phyloP scores from a whole-genome alignment of 2,797 vertebrate genomes.

The Threskiornis aethiopicus region DNA sequence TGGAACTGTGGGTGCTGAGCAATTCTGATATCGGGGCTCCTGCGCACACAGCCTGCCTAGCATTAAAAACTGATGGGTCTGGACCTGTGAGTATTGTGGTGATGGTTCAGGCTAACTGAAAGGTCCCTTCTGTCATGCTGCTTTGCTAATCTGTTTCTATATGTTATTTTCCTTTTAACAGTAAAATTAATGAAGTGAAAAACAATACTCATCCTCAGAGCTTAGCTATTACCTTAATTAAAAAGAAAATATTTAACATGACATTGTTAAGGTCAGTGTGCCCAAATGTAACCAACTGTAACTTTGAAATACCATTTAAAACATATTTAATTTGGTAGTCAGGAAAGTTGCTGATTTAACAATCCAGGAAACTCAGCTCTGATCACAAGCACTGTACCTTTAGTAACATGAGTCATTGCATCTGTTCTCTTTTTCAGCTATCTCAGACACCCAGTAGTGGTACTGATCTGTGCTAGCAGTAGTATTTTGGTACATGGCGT shows the following conservation, averaged over 20 bases:
- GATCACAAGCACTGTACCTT: not conserved
- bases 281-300: conserved; percentile 13
- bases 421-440: conserved; percentile 11
- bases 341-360: conserved; percentile 21
- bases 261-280: not conserved
- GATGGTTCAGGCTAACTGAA: not conserved
- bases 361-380: not conserved
- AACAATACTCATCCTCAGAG: not conserved
- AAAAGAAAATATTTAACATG: conserved; percentile 14
- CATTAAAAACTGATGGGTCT: not conserved
- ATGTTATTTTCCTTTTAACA: not conserved
- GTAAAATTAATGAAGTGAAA: conserved; percentile 23
- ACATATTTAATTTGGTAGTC: not conserved
- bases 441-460: not conserved
- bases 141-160: not conserved
- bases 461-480: not conserved
- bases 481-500: not conserved
- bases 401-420: conserved; percentile 7
- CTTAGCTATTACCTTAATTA: conserved; percentile 25
- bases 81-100: not conserved
- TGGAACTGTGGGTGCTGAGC: not conserved
- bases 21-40: rapidly evolving
- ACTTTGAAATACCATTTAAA: conserved; percentile 25
- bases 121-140: not conserved
- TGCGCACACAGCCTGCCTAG: not conserved